Percentiles rank a stretch among this genome's conserved stretches.
Conservation (phyloP, 2,888 invertebrate species). For the Cabera pusaria region DNA sequence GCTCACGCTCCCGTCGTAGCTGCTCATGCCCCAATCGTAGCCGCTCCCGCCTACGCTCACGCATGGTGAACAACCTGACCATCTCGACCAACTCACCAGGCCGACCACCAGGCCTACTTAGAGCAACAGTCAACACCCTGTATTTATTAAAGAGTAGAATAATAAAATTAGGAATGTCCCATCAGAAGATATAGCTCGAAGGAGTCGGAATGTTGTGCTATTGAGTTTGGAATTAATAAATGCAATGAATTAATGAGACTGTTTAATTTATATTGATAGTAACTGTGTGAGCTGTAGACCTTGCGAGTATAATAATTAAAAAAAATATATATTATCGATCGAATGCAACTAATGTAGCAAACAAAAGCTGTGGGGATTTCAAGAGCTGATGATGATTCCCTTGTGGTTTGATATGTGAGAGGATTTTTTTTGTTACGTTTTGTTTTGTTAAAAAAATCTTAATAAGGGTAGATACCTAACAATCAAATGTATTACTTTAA, state of each 20-base stretch:
- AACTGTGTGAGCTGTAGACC: no score
- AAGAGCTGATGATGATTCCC: no score
- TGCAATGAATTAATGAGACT: slow-evolving; percentile 40
- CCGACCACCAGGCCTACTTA: slow-evolving; percentile 40
- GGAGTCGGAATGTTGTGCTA: slow-evolving; percentile 53
- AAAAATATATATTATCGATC: no score
- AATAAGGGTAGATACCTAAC: no score
- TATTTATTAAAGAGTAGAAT: slow-evolving; percentile 54
- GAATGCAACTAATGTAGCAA: no score
- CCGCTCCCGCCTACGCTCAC: slow-evolving; percentile 61
- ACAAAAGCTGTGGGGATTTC: no score
- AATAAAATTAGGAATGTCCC: slow-evolving; percentile 46
- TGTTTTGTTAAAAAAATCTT: no score
- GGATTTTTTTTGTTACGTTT: no score
- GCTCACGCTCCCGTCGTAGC: slow-evolving; percentile 56
- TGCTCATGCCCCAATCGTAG: slow-evolving; percentile 59
- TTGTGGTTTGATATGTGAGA: no score
- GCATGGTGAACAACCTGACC: slow-evolving; percentile 55
- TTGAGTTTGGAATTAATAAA: slow-evolving; percentile 50
- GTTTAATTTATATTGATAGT: slow-evolving; percentile 6
- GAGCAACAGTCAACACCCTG: slow-evolving; percentile 68
- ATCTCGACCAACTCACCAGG: neutral
- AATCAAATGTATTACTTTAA: no score
- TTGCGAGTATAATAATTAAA: no score
- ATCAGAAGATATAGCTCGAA: slow-evolving; percentile 45